Base-by-base conservation (phyloP, 2,113 vertebrate species). In the Vimba vimba region DNA sequence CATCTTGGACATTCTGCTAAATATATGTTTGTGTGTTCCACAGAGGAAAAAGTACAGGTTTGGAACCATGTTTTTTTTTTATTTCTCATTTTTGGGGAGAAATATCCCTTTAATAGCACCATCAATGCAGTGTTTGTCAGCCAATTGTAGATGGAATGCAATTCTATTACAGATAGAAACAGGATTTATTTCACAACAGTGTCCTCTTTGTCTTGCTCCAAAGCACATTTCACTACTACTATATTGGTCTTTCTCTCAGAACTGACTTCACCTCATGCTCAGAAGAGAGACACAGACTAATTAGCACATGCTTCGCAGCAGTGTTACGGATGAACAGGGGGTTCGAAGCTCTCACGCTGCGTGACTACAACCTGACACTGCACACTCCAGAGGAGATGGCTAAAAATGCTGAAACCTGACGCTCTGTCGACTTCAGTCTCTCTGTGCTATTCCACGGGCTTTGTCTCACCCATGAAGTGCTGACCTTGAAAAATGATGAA, bases 391-490 rank as follows among this genome's bases (percentile, higher is more conserved):
- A 25, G 52, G n/a, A 87, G 57, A 87, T 1, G 19, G 30, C 25
- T 57, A 50, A 82, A 88, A 83, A 79, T 52, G 79, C 62, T 86
- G 45, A 75, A 83, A 84, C 75, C 47, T 33, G 81, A 84, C 30
- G 39, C 77, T 86, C 66, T 87, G 55, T 83, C 47, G 27, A 62
- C 87, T 69, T 39, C 78, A 57, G 25, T 68, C 73, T 80, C 80
- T 52, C 25, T 17, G n/a, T 60, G 45, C 76, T 82, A 45, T 78
- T 79, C 69, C 15, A 33, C 45, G 23, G 43, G 45, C 71, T n/a
- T 57, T 71, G 77, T 86, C 77, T 80, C 17, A 25, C 36, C n/a
- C 50, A 69, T 55, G 39, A 83, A 57, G 23, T 30, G 11, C 7
- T 66, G 81, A 39, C 64, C 66, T 83, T 83, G 59, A 52, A n/a